Evolutionary conservation across 30 jellyfish, hydroid and myxozoan species (phyloP), one percentile per base, ranked within the genome.

Genomic region (Aurelia aurita complex sp. Pacific): DNA sequence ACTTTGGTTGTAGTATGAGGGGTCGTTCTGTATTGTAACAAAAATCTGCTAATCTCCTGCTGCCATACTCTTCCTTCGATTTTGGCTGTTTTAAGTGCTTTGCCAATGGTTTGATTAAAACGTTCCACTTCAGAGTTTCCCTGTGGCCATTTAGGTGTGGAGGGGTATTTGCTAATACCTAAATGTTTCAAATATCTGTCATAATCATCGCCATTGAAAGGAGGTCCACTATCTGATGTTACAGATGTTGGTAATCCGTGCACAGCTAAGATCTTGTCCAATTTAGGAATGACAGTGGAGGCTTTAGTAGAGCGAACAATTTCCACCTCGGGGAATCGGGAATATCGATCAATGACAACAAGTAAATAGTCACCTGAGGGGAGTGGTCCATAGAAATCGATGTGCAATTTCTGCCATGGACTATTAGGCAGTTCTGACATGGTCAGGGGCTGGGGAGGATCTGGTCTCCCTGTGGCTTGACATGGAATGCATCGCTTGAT

Each of bases 181-280:
- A 69, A 51, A 12, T 8, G 23, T 46, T 67, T 68, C 60, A 61
- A 51, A 55, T 35, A 82, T 11, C 69, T 12, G 19, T 42, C 15
- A 60, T 69, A 68, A n/a, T 82, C 94, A 71, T 73, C 42, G 68
- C 89, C 89, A 64, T 61, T 32, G 57, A 60, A 74, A 12, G 94
- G 90, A 23, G 94, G 94, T 55, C 94, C 90, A 59, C 66, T 76
- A 52, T 75, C 95, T 17, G 79, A 6, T 2, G 35, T 86, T 8
- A 86, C 33, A 18, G 40, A 16, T 46, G 55, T 72, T 1, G 82
- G 89, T 7, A 74, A 73, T 29, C 94, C 90, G 15, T 61, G 82
- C 13, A 53, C 16, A 6, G 74, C 82, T 36, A 85, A 59, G 23
- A 85, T 85, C 10, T 61, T 29, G 46, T 85, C 94, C 33, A 85